A percentile compares a stretch with the other conserved stretches of the same genome.
phyloP scores from a whole-genome alignment of 2,888 invertebrate genomes.

The Cerastis rubricosa region DNA sequence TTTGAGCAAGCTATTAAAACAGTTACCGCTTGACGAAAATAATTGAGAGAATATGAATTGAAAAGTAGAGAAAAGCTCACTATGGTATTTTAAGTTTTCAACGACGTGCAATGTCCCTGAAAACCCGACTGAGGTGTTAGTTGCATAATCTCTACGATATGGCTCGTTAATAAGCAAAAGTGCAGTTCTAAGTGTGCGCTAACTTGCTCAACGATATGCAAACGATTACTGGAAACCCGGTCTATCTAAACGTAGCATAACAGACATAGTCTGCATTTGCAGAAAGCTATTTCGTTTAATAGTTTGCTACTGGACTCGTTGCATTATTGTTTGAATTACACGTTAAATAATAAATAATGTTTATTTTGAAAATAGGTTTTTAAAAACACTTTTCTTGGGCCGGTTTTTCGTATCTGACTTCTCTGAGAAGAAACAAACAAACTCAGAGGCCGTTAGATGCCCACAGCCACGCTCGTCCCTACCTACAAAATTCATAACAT shows the following conservation, averaged over 20 bases:
- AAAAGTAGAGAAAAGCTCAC: not conserved
- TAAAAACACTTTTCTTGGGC: too few species aligned
- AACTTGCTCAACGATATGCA: constrained; percentile 46
- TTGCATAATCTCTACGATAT: constrained; percentile 29
- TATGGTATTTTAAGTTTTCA: not conserved
- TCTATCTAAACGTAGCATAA: constrained; percentile 37
- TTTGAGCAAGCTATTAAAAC: constrained; percentile 7
- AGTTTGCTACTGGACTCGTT: constrained; percentile 18
- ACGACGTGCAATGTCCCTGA: not conserved
- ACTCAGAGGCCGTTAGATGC: not conserved
- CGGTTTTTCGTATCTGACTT: too few species aligned
- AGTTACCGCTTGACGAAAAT: constrained; percentile 4
- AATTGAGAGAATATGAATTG: not conserved
- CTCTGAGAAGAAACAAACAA: too few species aligned
- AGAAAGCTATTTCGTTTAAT: constrained; percentile 29
- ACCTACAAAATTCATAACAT: constrained; percentile 23
- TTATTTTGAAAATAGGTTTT: too few species aligned
- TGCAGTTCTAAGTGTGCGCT: constrained; percentile 29
- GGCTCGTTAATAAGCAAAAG: constrained; percentile 35
- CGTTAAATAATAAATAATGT: not conserved
- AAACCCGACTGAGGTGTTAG: constrained; percentile 6
- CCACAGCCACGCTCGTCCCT: not conserved
- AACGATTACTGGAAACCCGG: constrained; percentile 49
- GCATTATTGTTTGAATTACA: constrained; percentile 39
- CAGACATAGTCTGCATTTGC: constrained; percentile 42